Evolutionary conservation across 1,140 invertebrate species (phyloP).

Genomic region (Melanaphis sacchari): DNA sequence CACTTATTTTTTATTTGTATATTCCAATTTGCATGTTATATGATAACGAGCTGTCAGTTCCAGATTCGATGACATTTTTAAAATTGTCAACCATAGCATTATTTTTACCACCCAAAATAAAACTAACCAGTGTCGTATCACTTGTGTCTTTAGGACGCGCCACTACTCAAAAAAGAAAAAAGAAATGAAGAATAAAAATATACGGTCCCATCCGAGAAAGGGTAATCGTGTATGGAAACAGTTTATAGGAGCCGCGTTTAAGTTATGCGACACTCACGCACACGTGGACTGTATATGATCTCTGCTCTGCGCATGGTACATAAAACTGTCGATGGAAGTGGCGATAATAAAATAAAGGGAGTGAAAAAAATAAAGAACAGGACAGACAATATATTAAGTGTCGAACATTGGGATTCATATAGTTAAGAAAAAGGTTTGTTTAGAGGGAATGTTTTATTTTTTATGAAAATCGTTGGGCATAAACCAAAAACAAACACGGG

Average conservation of each 20-base stretch:
- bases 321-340: slow-evolving; percentile 54
- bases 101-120: background rate
- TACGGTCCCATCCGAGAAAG: background rate
- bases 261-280: slow-evolving; percentile 3
- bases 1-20: slow-evolving; percentile 37
- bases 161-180: background rate
- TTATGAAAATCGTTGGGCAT: slow-evolving; percentile 36
- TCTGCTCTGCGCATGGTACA: background rate
- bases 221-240: slow-evolving; percentile 20
- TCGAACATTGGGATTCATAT: slow-evolving; percentile 13
- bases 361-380: slow-evolving; percentile 2
- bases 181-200: slow-evolving; percentile 2
- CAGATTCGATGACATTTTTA: background rate
- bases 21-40: background rate
- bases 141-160: background rate
- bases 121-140: background rate
- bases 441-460: slow-evolving; percentile 39
- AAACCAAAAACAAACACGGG: slow-evolving; percentile 36
- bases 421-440: slow-evolving; percentile 41
- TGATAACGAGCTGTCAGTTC: slow-evolving; percentile 43
- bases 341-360: slow-evolving; percentile 47
- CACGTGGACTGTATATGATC: slow-evolving; percentile 38
- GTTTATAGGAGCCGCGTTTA: background rate
- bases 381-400: slow-evolving; percentile 43
- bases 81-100: slow-evolving; percentile 3